Evolutionary conservation across 2,113 vertebrate genomes (phyloP).

Genomic region (Cettia cetti): DNA sequence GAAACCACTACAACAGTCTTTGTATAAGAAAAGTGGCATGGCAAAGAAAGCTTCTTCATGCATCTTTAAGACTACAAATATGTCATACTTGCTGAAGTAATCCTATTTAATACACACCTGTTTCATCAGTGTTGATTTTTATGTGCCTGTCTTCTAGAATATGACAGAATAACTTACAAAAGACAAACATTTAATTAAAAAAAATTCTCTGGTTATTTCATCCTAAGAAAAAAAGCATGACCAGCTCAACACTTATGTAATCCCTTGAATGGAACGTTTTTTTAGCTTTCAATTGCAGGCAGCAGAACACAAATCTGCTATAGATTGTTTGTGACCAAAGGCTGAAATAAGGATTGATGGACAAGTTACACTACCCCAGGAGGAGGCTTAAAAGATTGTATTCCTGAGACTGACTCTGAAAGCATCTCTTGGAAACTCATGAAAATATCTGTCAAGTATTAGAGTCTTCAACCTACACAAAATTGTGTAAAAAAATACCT

Average conservation of each 20-base stretch:
- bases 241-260: not conserved
- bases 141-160: not conserved
- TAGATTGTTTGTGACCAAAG: not conserved
- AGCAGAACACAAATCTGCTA: not conserved
- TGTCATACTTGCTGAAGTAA: not conserved
- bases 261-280: not conserved
- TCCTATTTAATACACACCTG: not conserved
- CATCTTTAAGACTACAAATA: not conserved
- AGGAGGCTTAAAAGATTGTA: not conserved
- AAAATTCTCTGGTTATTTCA: conserved; percentile 26
- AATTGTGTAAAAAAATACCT: not conserved
- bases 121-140: not conserved
- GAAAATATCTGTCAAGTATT: not conserved
- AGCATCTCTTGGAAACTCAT: not conserved
- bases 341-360: not conserved
- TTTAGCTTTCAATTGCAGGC: not conserved
- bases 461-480: not conserved
- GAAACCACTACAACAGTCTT: not conserved
- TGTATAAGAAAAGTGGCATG: not conserved
- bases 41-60: not conserved
- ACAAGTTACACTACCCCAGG: not conserved
- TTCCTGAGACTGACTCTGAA: not conserved
- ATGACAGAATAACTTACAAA: conserved; percentile 27
- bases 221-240: not conserved
- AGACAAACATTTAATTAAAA: conserved; percentile 12